A percentile compares a stretch with the other conserved stretches of the same genome.
phyloP scores from a whole-genome alignment of 2,797 vertebrate genomes.

The Prunella strophiata region DNA sequence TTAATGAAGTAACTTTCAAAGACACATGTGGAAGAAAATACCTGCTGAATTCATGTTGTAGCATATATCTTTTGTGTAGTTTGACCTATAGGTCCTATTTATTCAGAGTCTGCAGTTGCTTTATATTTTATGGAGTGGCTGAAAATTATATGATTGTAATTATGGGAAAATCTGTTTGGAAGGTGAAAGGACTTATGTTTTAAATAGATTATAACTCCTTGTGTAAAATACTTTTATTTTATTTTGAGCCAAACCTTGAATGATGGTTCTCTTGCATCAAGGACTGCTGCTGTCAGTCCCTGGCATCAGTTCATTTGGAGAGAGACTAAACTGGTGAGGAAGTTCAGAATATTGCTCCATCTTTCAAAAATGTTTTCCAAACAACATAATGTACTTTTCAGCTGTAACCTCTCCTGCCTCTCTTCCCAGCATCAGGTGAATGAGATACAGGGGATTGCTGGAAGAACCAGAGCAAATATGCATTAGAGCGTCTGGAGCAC shows the following conservation, averaged over 20 bases:
- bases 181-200: neutral
- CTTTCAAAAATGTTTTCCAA: slow-evolving; percentile 29
- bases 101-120: neutral
- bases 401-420: neutral
- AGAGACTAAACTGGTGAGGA: neutral
- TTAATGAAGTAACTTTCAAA: neutral
- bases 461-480: slow-evolving; percentile 30
- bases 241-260: neutral
- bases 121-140: neutral
- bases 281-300: neutral
- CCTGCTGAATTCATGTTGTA: neutral
- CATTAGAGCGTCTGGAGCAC: neutral
- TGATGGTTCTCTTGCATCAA: neutral
- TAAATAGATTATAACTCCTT: neutral
- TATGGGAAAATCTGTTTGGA: neutral
- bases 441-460: neutral
- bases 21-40: neutral
- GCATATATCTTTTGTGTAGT: neutral
- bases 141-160: neutral
- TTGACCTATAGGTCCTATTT: neutral
- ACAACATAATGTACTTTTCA: slow-evolving; percentile 9
- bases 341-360: neutral
- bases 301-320: neutral
- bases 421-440: neutral
- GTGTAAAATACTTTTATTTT: neutral